Evolutionary conservation across 2,888 invertebrate genomes (phyloP), one percentile per base, ranked within the genome.

Genomic region (Cynaeus angustus): DNA sequence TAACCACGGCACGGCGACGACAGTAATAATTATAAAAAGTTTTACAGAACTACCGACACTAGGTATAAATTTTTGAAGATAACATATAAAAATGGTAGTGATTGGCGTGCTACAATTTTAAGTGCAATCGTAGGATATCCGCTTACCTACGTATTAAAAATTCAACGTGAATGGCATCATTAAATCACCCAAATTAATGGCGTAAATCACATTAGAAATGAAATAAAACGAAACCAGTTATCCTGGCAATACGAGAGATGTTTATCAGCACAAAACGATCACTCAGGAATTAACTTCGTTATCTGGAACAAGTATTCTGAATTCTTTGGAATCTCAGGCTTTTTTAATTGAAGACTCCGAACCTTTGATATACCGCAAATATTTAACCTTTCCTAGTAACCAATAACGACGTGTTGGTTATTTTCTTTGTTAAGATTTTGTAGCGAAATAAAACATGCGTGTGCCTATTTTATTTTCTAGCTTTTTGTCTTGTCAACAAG

Each of bases 191-290:
- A 70, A 71, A 73, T 67, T 69, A 66, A 70, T 62, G 70, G 71
- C 64, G 71, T 66, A 70, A 69, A 73, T 73, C 69, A 72, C 68
- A 56, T 46, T 43, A 59, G 65, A 71, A 66, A 62, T 53, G 46
- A 70, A 72, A 67, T 65, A 67, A 71, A 71, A 65, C 64, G 55
- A 70, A 66, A 66, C 68, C 72, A 64, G 73, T 72, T 66, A 46
- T 66, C 59, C 71, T 52, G 56, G 21, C 67, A 67, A 43, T 68
- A 55, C 64, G 53, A 28, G 41, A 62, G 62, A 77, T 75, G 73
- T 73, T 79, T 78, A 79, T 79, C 79, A 72, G 71, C 66, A 74
- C 72, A 74, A 77, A 75, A 75, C 73, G 76, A 78, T 76, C 75
- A 73, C 73, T 71, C 64, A 72, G 67, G 69, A 72, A 75, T 72